phyloP scores from a whole-genome alignment of 53 echinoderm and acorn worm genomes.

The Hippasteria phrygiana region DNA sequence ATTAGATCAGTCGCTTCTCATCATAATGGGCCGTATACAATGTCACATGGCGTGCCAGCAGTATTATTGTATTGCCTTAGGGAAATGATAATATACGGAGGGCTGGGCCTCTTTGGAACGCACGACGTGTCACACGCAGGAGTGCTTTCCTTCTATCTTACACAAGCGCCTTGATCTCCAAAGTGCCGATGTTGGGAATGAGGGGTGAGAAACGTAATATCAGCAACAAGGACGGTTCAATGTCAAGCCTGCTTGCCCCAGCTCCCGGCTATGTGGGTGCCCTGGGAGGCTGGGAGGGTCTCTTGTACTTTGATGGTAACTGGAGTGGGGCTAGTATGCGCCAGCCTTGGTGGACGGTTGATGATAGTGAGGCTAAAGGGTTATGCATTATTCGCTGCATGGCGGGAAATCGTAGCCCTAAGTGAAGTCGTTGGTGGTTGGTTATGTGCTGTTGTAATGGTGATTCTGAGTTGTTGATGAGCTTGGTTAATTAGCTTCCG shows the following conservation, averaged over 20 bases:
- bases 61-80: conserved; percentile 1
- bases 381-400: not conserved
- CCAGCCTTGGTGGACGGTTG: not conserved
- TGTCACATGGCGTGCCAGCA: not conserved
- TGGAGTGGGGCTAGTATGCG: conserved; percentile 36
- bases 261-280: conserved; percentile 52
- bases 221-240: conserved; percentile 48
- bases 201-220: conserved; percentile 45
- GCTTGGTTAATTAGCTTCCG: no score
- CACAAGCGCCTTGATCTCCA: conserved; percentile 28
- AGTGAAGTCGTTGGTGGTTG: no score
- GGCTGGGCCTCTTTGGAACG: not conserved
- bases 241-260: conserved; percentile 30
- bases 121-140: not conserved
- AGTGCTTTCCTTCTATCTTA: not conserved
- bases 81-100: conserved; percentile 19
- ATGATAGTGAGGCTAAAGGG: not conserved
- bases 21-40: not conserved
- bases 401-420: no score
- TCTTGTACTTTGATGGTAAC: conserved; percentile 54
- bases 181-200: not conserved
- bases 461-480: no score
- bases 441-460: no score
- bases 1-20: not conserved
- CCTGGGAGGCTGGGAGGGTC: conserved; percentile 60